A percentile compares a stretch with the other conserved stretches of the same genome.
Conservation (phyloP, 2,797 vertebrate genomes). For the Octomys mimax region DNA sequence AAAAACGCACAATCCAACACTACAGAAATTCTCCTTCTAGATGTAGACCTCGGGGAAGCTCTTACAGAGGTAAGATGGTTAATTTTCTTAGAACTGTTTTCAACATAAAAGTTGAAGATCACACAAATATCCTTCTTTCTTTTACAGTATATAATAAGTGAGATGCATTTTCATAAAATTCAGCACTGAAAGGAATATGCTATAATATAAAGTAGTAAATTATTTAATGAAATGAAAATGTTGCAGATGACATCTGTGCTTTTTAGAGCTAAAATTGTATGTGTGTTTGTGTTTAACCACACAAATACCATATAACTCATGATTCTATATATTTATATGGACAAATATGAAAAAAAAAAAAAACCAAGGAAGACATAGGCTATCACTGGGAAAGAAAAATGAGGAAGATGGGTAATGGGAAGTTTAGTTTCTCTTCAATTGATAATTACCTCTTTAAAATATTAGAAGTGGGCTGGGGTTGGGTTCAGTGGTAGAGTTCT, state of each 20-base stretch:
- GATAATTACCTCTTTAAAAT: neutral
- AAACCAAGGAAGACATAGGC: neutral
- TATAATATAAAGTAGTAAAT: neutral
- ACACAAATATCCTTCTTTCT: neutral
- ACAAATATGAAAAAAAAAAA: neutral
- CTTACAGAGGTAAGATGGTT: neutral
- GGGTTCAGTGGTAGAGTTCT: neutral
- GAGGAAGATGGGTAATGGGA: neutral
- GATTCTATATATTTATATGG: neutral
- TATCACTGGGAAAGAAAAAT: neutral
- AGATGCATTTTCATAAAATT: neutral
- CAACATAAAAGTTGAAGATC: neutral
- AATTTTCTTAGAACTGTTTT: constrained; percentile 13
- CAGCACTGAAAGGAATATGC: neutral
- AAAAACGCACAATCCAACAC: neutral
- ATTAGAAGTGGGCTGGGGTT: neutral
- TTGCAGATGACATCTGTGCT: neutral
- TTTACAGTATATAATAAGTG: neutral
- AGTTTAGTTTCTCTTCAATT: neutral
- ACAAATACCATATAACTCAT: neutral
- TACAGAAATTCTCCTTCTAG: neutral
- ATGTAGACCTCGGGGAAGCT: neutral
- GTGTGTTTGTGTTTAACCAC: neutral
- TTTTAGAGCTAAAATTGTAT: neutral
- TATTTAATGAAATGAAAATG: neutral